Evolutionary conservation across 1,140 invertebrate genomes (phyloP), one percentile per base, ranked within the genome.

Genomic region (Penaeus vannamei): DNA sequence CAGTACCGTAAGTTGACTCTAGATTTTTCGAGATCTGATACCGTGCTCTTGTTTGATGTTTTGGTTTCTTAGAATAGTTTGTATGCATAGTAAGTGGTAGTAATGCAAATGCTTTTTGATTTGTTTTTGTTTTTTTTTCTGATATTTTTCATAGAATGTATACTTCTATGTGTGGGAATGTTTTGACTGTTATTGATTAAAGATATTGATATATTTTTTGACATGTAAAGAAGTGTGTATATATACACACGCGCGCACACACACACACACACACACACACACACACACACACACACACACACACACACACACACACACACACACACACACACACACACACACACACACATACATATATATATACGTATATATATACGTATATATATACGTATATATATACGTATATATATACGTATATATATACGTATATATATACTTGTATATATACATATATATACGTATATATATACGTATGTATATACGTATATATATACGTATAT

Each of bases 1-100:
- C 87, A 89, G 72, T 89, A 89, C 83, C 81, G 87, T 89, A 62
- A 89, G 87, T 89, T 84, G 23, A 76, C 66, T 89, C 29, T 62
- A 17, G 26, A 64, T 26, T 61, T 64, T 61, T 46, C 4, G 12
- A 42, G 19, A 22, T 69, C 4, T 66, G 19, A 59, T 77, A 5
- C 4, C 19, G 17, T 79, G 59, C 5, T 32, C 60, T 62, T 62
- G 26, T 76, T 76, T 76, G 26, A 36, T 76, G 72, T 29, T 62
- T 80, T 23, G 32, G 22, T 86, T 23, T 26, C 22, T 36, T 32
- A 32, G 53, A 53, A 53, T 53, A 53, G 53, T 46, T 46, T 53
- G 53, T 53, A 53, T 53, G 53, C 53, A 53, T 53, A 53, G 12
- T 17, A 53, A 53, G 53, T 53, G 53, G 53, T 53, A 53, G 53